Base-by-base conservation (phyloP, 2,888 invertebrate species). In the Julus scanicus region DNA sequence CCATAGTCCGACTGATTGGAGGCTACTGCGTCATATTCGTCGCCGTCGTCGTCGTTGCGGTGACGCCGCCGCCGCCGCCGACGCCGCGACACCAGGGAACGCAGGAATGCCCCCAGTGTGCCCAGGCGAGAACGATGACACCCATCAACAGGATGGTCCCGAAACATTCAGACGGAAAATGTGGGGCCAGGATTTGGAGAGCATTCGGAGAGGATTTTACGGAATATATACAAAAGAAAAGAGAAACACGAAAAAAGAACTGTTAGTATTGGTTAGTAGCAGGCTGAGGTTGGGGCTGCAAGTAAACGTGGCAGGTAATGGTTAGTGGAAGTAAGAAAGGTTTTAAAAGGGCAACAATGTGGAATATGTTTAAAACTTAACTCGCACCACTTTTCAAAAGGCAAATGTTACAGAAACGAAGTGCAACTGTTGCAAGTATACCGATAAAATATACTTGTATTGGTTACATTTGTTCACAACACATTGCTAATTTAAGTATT, bases 1-100 rank as follows among this genome's bases (percentile, higher is more conserved):
- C 89, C 89, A 87, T 89, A 89, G 88, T 89, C 89, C 80, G 89
- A 89, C 57, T 89, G 89, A 87, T 89, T 89, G 86, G 89, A 88
- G 89, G 89, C 89, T 89, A 87, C 86, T 57, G 48, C 83, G 15
- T 44, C 80, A 83, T 63, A 49, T 15, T 57, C 57, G 63, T 57
- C 57, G 63, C 40, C 87, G 87, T 53, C 40, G 87, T 49, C 39
- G 63, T 40, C 86, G 49, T 53, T 20, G 86, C 86, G 86, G 86
- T 85, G 86, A 85, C 86, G 86, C 48, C 49, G 86, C 48, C 49
- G 80, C 13, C 80, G 80, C 80, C 80, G 80, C 37, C 80, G 63
- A 9, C 63, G 80, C 37, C 80, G 80, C 80, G 80, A 80, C 80
- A 80, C 80, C 80, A 80, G 80, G 80, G 80, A 80, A 80, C 80